Percentiles rank a stretch among this genome's conserved stretches.
phyloP scores from a whole-genome alignment of 2,113 vertebrate genomes.

The Noturus placidus region DNA sequence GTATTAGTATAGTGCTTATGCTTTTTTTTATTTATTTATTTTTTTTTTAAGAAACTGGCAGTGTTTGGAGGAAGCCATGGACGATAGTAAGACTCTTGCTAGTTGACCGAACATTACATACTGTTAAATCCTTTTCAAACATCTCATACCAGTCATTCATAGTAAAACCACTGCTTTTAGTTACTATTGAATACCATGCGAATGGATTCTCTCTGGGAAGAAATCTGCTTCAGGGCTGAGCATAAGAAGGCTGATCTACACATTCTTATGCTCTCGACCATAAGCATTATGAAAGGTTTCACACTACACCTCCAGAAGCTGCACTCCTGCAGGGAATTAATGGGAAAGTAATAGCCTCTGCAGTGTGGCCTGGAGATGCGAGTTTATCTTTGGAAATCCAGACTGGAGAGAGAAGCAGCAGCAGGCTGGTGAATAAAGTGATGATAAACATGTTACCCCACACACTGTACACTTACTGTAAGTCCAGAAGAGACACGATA shows the following conservation, averaged over 20 bases:
- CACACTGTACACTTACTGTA: not conserved
- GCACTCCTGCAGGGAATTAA: constrained; percentile 24
- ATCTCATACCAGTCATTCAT: not conserved
- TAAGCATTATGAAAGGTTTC: constrained; percentile 23
- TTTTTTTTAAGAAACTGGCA: not conserved
- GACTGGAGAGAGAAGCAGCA: constrained; percentile 5
- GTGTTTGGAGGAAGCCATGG: not conserved
- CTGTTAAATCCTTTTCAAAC: constrained; percentile 1
- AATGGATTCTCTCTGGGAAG: constrained; percentile 5
- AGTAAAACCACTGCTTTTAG: constrained; percentile 11
- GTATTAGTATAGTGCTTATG: too few species aligned
- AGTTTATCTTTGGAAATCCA: constrained; percentile 38
- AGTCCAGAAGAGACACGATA: not conserved
- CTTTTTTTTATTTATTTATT: too few species aligned
- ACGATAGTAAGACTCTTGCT: not conserved
- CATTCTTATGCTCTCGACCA: constrained; percentile 1
- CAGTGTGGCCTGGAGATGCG: constrained; percentile 36
- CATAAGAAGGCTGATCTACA: constrained; percentile 29
- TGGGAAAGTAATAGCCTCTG: constrained; percentile 21
- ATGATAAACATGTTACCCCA: not conserved
- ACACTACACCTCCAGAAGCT: not conserved
- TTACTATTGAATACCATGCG: not conserved
- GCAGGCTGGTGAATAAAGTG: constrained; percentile 17
- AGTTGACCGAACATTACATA: not conserved
- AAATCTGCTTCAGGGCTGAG: constrained; percentile 26